phyloP scores from a whole-genome alignment of 2,888 invertebrate species.

The Diarsia brunnea region DNA sequence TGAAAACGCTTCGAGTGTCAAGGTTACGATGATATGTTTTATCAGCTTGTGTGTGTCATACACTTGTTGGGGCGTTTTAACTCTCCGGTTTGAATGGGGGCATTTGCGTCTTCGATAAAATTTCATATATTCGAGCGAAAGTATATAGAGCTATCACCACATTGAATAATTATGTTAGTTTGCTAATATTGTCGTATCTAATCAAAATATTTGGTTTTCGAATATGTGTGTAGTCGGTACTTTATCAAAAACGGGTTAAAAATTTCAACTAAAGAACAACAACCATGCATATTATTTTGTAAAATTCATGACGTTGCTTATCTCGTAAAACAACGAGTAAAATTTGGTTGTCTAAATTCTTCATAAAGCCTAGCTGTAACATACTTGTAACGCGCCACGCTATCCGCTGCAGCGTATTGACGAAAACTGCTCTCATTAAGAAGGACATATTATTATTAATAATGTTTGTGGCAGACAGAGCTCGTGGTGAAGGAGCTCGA shows the following conservation, averaged over 20 bases:
- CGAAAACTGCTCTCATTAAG: background rate
- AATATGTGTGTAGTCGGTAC: background rate
- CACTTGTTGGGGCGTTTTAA: background rate
- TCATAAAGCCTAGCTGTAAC: background rate
- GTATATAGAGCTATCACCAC: no score
- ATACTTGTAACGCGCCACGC: background rate
- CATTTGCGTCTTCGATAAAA: background rate
- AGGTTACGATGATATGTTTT: constrained; percentile 3
- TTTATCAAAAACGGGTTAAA: background rate
- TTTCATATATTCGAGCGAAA: background rate
- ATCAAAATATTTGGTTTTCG: background rate
- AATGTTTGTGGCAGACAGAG: background rate
- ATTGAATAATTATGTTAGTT: no score
- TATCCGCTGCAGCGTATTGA: background rate
- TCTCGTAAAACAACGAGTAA: background rate
- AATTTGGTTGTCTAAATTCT: background rate
- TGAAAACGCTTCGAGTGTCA: background rate
- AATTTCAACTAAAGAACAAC: background rate
- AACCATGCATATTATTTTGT: background rate
- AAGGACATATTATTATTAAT: background rate
- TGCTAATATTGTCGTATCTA: background rate
- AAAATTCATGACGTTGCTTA: background rate
- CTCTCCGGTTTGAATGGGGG: background rate
- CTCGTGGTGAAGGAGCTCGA: no score
- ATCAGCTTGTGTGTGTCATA: constrained; percentile 1